Evolutionary conservation across 2,113 vertebrate species (phyloP).

Genomic region (Piaya cayana): DNA sequence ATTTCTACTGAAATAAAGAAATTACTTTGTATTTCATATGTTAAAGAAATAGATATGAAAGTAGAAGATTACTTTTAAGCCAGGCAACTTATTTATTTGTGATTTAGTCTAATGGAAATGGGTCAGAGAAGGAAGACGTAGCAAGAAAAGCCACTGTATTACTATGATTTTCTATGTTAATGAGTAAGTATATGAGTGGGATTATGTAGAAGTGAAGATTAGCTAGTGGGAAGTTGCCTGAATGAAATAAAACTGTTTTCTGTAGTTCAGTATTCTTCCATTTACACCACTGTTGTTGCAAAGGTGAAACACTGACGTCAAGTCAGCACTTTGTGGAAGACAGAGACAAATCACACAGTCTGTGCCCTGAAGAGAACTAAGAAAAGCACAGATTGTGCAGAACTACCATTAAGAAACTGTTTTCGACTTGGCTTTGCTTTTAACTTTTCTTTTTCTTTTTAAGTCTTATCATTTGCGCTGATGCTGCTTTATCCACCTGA

Average conservation of each 20-base stretch:
- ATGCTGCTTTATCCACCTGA: neutral
- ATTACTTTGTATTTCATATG: neutral
- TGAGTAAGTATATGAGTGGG: neutral
- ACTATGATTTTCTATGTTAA: neutral
- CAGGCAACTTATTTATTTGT: neutral
- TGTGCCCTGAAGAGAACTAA: neutral
- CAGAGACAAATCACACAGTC: neutral
- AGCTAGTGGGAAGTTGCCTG: neutral
- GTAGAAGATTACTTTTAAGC: neutral
- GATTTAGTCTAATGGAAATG: neutral
- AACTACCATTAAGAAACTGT: neutral
- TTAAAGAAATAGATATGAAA: neutral
- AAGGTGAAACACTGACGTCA: neutral
- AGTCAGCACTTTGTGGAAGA: neutral
- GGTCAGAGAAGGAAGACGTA: neutral
- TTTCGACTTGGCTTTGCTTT: constrained; percentile 4
- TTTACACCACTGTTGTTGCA: accelerated
- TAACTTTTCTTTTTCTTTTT: neutral
- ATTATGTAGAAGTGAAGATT: neutral
- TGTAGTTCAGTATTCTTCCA: neutral
- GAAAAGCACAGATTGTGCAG: neutral
- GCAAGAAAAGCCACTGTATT: neutral
- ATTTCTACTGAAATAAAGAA: neutral
- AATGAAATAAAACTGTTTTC: neutral
- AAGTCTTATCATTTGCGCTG: neutral